Evolutionary conservation across 2,888 invertebrate genomes (phyloP).

Genomic region (Cremastinae sp.): DNA sequence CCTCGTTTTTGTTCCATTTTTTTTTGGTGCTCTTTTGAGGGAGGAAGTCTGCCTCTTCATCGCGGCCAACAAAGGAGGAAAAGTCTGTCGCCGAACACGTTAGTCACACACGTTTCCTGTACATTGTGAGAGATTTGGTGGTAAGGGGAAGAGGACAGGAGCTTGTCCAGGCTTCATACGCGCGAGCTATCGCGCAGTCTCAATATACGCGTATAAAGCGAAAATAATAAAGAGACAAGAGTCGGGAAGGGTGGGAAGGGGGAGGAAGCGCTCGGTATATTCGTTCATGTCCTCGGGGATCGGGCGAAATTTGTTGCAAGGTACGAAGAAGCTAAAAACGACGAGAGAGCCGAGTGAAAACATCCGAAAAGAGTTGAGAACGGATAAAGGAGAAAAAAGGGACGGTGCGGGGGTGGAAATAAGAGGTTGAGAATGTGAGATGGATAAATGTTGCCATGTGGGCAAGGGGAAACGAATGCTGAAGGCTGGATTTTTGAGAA

Average conservation of each 20-base stretch:
- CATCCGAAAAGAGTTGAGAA: conserved; percentile 63
- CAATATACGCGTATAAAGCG: background rate
- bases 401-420: conserved; percentile 28
- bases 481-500: conserved; percentile 47
- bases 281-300: conserved; percentile 62
- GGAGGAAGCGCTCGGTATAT: conserved; percentile 20
- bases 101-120: conserved; percentile 56
- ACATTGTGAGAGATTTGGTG: conserved; percentile 14
- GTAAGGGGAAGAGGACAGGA: conserved; percentile 47
- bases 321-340: conserved; percentile 55
- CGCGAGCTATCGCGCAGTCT: too few relatives aligned
- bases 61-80: conserved; percentile 51
- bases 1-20: conserved; percentile 26
- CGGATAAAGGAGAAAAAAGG: conserved; percentile 51
- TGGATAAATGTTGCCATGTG: conserved; percentile 25
- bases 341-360: conserved; percentile 61
- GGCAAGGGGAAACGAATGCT: conserved; percentile 46
- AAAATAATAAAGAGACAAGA: conserved; percentile 64
- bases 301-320: conserved; percentile 59
- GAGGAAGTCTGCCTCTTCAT: conserved; percentile 25
- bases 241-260: background rate
- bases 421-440: conserved; percentile 1
- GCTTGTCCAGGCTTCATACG: conserved; percentile 41
- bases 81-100: conserved; percentile 47
- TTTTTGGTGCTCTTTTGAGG: conserved; percentile 21